Percentiles rank a stretch among this genome's conserved stretches.
Evolutionary conservation across 2,797 vertebrate genomes (phyloP).

Genomic region (Pseudomugil gertrudae): DNA sequence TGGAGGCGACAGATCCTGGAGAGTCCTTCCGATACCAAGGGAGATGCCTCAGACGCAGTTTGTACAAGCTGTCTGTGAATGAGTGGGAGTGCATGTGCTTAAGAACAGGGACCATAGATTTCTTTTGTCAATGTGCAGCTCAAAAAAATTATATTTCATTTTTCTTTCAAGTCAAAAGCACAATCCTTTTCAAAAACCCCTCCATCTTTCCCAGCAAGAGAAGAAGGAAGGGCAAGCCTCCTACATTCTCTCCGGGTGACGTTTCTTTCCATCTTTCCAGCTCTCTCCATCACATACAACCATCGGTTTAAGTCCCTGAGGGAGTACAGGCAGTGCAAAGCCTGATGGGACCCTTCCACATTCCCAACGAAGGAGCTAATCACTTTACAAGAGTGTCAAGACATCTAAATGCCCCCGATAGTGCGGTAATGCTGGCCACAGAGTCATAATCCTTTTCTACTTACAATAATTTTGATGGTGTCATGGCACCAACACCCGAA

Average conservation of each 20-base stretch:
- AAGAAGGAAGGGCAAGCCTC: not conserved
- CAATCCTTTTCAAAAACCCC: conserved; percentile 45
- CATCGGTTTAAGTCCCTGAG: conserved; percentile 41
- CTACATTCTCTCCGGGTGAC: conserved; percentile 7
- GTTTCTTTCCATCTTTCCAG: conserved; percentile 42
- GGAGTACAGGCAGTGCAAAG: conserved; percentile 16
- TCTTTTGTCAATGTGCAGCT: conserved; percentile 55
- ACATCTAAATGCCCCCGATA: conserved; percentile 53
- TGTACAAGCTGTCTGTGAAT: conserved; percentile 46
- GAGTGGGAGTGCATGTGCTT: conserved; percentile 59
- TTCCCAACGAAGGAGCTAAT: conserved; percentile 60
- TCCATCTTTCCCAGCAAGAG: conserved; percentile 39
- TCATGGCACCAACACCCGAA: conserved; percentile 55
- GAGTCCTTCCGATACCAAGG: conserved; percentile 53
- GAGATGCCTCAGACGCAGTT: conserved; percentile 56
- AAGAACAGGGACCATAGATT: conserved; percentile 50
- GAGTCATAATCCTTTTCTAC: conserved; percentile 64
- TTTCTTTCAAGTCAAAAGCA: conserved; percentile 43
- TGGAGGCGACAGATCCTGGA: conserved; percentile 54
- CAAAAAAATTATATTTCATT: conserved; percentile 45
- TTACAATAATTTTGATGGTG: conserved; percentile 56
- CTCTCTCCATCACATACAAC: conserved; percentile 34
- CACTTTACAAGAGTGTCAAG: conserved; percentile 73
- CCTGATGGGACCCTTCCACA: conserved; percentile 51
- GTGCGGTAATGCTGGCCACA: conserved; percentile 53